phyloP scores from a whole-genome alignment of 2,113 vertebrate species.

The Brienomyrus brachyistius region DNA sequence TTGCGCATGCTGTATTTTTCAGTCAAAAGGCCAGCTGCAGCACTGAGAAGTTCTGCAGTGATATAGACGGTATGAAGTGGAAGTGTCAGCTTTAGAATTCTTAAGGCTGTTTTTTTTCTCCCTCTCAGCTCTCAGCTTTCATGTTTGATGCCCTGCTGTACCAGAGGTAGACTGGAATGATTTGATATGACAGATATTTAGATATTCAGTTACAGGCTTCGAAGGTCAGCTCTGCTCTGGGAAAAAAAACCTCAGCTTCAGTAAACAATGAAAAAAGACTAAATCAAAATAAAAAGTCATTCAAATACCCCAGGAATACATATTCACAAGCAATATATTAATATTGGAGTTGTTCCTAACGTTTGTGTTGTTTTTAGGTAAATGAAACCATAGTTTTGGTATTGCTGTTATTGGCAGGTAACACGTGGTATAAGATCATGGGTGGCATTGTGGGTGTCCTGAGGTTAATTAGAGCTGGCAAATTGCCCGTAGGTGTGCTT shows the following conservation, averaged over 20 bases:
- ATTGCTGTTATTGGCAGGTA: neutral
- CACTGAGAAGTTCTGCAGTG: neutral
- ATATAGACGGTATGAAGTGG: neutral
- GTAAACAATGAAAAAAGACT: neutral
- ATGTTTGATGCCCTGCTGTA: neutral
- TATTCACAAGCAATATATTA: neutral
- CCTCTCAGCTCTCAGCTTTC: neutral
- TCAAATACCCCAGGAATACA: neutral
- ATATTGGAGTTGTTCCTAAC: neutral
- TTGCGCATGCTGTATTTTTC: neutral
- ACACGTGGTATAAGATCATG: neutral
- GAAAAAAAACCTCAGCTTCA: neutral
- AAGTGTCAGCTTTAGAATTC: neutral
- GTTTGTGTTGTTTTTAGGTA: neutral
- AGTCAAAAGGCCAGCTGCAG: neutral
- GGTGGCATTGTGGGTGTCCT: neutral
- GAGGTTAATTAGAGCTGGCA: neutral
- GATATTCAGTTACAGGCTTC: neutral
- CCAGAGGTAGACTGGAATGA: neutral
- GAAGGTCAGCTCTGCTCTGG: slow-evolving; percentile 8
- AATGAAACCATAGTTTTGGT: neutral
- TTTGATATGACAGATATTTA: slow-evolving; percentile 20
- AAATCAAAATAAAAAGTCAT: neutral
- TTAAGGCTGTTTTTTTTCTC: neutral
- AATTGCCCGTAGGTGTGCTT: too few relatives aligned